Percentiles rank a stretch among this genome's conserved stretches.
Evolutionary conservation across 2,797 vertebrate species (phyloP).

Genomic region (Corythornis leucogaster): DNA sequence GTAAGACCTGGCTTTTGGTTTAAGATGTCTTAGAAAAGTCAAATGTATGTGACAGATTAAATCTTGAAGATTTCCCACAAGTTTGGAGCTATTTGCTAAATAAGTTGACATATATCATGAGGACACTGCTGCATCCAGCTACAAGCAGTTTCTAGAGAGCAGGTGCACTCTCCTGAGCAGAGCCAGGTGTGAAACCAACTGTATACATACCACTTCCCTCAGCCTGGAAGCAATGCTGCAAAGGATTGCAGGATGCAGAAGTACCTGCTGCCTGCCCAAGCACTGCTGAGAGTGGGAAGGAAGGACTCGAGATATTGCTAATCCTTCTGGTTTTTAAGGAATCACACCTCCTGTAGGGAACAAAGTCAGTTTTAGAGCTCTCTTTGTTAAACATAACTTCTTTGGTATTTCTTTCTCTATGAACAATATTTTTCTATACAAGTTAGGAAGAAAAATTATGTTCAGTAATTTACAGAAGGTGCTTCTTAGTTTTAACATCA

Average conservation of each 20-base stretch:
- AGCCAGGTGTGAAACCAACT: neutral
- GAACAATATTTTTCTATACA: neutral
- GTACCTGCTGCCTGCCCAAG: neutral
- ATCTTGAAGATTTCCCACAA: neutral
- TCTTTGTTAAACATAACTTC: neutral
- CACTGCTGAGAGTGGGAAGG: neutral
- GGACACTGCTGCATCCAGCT: neutral
- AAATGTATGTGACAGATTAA: neutral
- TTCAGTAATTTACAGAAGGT: neutral
- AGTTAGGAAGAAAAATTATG: neutral
- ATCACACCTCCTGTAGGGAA: neutral
- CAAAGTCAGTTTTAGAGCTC: neutral
- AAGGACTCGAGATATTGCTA: fast-evolving
- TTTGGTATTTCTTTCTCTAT: neutral
- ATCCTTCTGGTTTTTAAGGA: neutral
- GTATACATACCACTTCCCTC: neutral
- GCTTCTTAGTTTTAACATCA: neutral
- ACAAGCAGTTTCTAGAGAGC: neutral
- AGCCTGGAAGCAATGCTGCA: neutral
- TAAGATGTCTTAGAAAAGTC: neutral
- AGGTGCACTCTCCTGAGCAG: neutral
- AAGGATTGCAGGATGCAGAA: neutral
- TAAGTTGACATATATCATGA: neutral
- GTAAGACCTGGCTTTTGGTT: neutral
- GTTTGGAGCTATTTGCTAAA: neutral